Evolutionary conservation across 2,888 invertebrate genomes (phyloP).

Genomic region (Leptura quadrifasciata): DNA sequence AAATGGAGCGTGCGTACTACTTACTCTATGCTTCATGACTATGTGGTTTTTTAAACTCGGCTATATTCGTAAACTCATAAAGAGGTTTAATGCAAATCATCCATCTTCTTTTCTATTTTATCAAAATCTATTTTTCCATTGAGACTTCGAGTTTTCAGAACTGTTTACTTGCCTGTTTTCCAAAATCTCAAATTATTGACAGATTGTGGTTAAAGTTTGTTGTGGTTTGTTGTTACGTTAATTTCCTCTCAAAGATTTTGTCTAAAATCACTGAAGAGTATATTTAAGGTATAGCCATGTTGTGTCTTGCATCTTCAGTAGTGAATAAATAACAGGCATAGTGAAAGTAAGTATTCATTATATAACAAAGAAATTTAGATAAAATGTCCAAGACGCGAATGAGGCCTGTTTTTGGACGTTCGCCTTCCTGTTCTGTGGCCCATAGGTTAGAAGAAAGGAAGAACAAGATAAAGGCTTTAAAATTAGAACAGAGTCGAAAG

Average conservation of each 20-base stretch:
- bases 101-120: no score
- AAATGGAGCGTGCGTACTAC: no score
- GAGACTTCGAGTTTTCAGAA: no score
- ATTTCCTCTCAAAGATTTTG: background rate
- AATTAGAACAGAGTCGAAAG: conserved; percentile 85
- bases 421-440: conserved; percentile 85
- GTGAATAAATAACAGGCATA: background rate
- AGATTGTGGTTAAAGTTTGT: conserved; percentile 41
- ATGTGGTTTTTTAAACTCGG: no score
- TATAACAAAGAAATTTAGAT: conserved; percentile 12
- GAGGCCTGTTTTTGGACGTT: conserved; percentile 82
- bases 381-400: conserved; percentile 84
- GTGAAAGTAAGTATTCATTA: background rate
- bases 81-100: no score
- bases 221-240: conserved; percentile 7
- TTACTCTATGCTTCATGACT: no score
- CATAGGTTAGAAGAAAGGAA: conserved; percentile 85
- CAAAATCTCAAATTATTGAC: conserved; percentile 25
- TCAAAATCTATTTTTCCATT: no score
- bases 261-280: background rate
- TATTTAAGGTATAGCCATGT: background rate
- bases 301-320: background rate
- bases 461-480: conserved; percentile 79
- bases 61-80: no score
- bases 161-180: background rate